A percentile compares a stretch with the other conserved stretches of the same genome.
Evolutionary conservation across 2,113 vertebrate species (phyloP).

Genomic region (Leptosomus discolor): DNA sequence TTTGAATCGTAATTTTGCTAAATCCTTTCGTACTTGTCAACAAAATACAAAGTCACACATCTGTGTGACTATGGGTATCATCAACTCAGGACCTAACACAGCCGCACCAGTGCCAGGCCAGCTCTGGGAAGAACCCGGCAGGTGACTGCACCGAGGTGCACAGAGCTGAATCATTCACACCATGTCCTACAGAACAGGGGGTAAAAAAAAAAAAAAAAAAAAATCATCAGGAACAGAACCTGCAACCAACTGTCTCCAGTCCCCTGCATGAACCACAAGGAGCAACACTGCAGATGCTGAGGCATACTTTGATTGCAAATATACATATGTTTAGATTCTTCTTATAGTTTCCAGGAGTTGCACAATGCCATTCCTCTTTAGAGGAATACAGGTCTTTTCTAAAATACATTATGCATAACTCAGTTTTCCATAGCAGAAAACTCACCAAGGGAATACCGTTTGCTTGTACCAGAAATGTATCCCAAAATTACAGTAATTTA

Average conservation of each 20-base stretch:
- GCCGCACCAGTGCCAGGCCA: fast-evolving
- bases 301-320: neutral
- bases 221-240: neutral
- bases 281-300: neutral
- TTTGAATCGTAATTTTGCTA: neutral
- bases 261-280: neutral
- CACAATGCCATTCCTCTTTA: neutral
- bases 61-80: neutral
- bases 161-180: neutral
- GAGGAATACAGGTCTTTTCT: constrained; percentile 28
- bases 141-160: fast-evolving
- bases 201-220: neutral
- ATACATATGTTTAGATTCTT: neutral
- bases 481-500: constrained; percentile 57
- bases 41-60: neutral
- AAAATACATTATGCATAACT: constrained; percentile 13
- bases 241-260: neutral
- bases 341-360: neutral
- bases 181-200: neutral
- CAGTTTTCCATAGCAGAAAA: constrained; percentile 43
- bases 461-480: constrained; percentile 5
- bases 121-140: neutral
- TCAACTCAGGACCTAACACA: neutral
- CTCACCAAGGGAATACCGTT: constrained; percentile 22
- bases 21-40: neutral